phyloP scores from a whole-genome alignment of 2,888 invertebrate species.

The Drosophila borborema region DNA sequence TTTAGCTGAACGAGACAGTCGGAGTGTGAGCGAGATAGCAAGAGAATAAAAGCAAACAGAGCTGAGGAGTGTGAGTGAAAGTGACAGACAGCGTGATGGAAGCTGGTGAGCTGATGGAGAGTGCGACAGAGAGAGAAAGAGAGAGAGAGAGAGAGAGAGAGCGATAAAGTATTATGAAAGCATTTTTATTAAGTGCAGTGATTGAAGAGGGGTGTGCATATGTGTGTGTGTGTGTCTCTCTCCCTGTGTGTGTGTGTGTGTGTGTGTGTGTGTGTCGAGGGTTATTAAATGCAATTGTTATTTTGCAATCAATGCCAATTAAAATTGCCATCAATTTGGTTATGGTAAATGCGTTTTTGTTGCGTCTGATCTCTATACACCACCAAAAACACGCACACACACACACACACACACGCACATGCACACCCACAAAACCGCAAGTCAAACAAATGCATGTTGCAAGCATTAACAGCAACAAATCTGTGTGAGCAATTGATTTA shows the following conservation, averaged over 20 bases:
- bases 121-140: no score
- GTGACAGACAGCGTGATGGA: no score
- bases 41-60: background rate
- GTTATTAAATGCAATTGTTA: constrained; percentile 69
- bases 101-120: no score
- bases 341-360: constrained; percentile 63
- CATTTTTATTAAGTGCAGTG: constrained; percentile 28
- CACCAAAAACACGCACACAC: constrained; percentile 1
- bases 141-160: background rate
- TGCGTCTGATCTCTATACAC: constrained; percentile 49
- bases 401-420: background rate
- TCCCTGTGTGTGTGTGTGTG: background rate
- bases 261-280: constrained; percentile 9
- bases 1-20: background rate
- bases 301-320: constrained; percentile 73
- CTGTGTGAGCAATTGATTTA: constrained; percentile 66
- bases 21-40: background rate
- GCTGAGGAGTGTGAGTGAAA: background rate
- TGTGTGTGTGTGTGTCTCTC: constrained; percentile 3
- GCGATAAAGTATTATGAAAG: constrained; percentile 26
- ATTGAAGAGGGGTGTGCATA: background rate
- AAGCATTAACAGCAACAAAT: constrained; percentile 50
- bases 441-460: constrained; percentile 53
- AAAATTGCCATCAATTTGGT: constrained; percentile 60
- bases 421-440: constrained; percentile 36